Conservation (phyloP, 1,140 invertebrate species). For the Agrilus planipennis region DNA sequence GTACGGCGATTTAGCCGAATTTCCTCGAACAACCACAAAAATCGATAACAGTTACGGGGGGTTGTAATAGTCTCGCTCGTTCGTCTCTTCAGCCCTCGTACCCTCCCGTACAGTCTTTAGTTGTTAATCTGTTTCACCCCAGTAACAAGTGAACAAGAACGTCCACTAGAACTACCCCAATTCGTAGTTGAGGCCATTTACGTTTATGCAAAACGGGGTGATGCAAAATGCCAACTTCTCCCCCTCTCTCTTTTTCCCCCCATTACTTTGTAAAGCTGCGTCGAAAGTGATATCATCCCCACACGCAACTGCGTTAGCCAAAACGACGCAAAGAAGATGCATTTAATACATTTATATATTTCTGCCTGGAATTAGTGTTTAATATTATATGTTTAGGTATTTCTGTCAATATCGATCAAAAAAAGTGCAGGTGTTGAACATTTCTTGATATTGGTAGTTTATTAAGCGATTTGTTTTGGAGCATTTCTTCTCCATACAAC, state of each 20-base stretch:
- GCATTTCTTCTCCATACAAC: too few species aligned
- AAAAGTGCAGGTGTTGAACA: too few species aligned
- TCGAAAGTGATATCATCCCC: conserved; percentile 9
- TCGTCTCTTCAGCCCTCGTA: too few species aligned
- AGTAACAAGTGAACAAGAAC: conserved; percentile 7
- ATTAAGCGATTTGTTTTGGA: too few species aligned
- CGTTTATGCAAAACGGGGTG: not conserved
- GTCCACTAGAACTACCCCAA: conserved; percentile 7
- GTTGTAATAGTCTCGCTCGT: conserved; percentile 11
- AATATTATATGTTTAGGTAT: too few species aligned
- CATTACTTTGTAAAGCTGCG: not conserved
- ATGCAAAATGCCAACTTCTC: not conserved
- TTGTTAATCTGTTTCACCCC: conserved; percentile 13
- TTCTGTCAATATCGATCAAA: too few species aligned
- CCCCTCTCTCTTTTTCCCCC: conserved; percentile 2
- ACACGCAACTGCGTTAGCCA: not conserved
- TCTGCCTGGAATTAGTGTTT: too few species aligned
- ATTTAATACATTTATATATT: too few species aligned
- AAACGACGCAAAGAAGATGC: too few species aligned
- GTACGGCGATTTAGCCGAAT: conserved; percentile 6
- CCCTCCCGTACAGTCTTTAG: conserved; percentile 9
- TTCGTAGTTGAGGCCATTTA: not conserved
- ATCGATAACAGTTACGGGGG: conserved; percentile 9
- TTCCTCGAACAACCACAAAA: conserved; percentile 10
- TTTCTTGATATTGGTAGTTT: too few species aligned